A percentile compares a stretch with the other conserved stretches of the same genome.
Conservation (phyloP, 37 sponge, comb jelly and placozoan species). For the Diacarnus erythraeanus region DNA sequence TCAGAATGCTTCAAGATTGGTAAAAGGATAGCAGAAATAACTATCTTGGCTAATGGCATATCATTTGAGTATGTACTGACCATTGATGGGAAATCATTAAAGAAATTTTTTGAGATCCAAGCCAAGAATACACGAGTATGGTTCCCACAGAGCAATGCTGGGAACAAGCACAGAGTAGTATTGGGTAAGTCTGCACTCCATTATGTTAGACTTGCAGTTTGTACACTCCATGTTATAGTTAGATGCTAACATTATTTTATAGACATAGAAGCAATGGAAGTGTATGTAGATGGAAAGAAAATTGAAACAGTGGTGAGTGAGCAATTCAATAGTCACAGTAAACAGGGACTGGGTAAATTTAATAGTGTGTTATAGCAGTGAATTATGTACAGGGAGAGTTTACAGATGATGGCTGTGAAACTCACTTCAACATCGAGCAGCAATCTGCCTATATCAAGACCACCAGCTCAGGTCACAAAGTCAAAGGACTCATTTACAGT, state of each 20-base stretch:
- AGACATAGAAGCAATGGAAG: constrained; percentile 87
- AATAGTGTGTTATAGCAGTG: too few species aligned
- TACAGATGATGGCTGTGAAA: constrained; percentile 86
- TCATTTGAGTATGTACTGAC: constrained; percentile 76
- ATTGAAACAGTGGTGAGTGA: constrained; percentile 80
- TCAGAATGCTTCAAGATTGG: constrained; percentile 81
- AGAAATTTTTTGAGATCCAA: constrained; percentile 81
- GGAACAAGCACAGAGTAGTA: constrained; percentile 82
- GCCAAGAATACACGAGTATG: constrained; percentile 85
- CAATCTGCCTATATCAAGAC: constrained; percentile 67
- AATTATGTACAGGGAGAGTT: constrained; percentile 87
- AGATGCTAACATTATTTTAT: neutral
- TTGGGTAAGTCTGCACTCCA: constrained; percentile 54
- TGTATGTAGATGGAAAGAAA: constrained; percentile 87
- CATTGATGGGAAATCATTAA: constrained; percentile 81
- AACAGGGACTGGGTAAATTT: too few species aligned
- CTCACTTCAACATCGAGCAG: constrained; percentile 76
- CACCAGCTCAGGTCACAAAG: constrained; percentile 78
- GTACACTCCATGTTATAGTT: too few species aligned
- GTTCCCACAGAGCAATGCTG: constrained; percentile 54
- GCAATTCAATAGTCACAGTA: too few species aligned
- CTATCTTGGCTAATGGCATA: constrained; percentile 70
- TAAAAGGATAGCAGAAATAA: constrained; percentile 61
- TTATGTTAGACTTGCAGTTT: neutral
- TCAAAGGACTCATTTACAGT: constrained; percentile 79